These are phyloP conservation scores for Branchellion lobata DNA, from an alignment of 2,888 invertebrate species.

Conservation along the genomic window DNA sequence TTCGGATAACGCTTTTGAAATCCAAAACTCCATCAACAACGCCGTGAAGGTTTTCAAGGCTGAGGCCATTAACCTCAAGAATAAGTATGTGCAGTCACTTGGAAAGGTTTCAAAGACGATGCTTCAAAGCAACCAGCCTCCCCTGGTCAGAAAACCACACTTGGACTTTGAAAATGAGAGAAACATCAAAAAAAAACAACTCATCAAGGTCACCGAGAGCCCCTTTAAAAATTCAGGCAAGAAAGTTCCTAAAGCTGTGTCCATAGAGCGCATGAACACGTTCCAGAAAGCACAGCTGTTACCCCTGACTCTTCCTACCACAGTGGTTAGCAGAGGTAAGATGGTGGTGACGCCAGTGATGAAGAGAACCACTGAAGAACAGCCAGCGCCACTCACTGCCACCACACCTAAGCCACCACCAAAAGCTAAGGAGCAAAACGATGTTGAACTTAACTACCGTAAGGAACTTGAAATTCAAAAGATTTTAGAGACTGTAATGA, in stretches of 20 bases:
- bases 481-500: not conserved
- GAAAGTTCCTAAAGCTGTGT: not conserved
- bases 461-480: constrained; percentile 3
- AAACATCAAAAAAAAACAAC: too few relatives aligned
- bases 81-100: constrained; percentile 14
- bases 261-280: not conserved
- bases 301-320: too few relatives aligned
- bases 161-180: too few relatives aligned
- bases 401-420: not conserved
- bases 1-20: constrained; percentile 18
- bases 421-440: not conserved
- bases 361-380: not conserved
- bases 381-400: not conserved
- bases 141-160: not conserved
- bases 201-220: not conserved
- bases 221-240: too few relatives aligned
- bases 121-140: not conserved
- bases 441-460: not conserved
- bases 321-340: not conserved
- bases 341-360: not conserved
- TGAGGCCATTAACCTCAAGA: constrained; percentile 32
- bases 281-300: too few relatives aligned
- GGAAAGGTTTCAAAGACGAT: constrained; percentile 23
- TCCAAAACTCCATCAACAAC: constrained; percentile 32
- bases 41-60: constrained; percentile 34